Conservation (phyloP, 2,888 invertebrate species). For the Orthonychiurus folsomi region DNA sequence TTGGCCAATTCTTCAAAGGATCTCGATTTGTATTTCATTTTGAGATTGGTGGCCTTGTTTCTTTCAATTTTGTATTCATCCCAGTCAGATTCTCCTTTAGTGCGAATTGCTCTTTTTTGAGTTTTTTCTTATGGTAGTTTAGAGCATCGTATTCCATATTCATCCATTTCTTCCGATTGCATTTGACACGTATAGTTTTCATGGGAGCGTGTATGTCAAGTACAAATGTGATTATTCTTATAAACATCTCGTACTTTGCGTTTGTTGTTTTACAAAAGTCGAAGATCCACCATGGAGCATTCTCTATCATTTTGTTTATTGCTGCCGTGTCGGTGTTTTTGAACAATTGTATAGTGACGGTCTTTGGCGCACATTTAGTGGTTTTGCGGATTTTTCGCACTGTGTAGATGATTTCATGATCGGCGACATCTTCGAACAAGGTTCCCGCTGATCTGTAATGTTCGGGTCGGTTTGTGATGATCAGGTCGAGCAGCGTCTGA, state of each 20-base stretch:
- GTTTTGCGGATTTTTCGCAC: not conserved
- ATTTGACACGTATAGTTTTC: not conserved
- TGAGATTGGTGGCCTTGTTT: not conserved
- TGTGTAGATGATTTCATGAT: not conserved
- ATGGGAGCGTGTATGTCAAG: not conserved
- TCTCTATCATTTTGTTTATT: not conserved
- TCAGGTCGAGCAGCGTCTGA: not conserved
- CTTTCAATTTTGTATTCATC: not conserved
- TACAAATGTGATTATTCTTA: not conserved
- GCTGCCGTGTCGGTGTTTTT: not conserved
- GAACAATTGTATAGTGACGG: not conserved
- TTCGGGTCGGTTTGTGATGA: not conserved
- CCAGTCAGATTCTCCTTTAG: not conserved
- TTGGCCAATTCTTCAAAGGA: not conserved
- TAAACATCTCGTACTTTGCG: not conserved
- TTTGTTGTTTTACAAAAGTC: not conserved
- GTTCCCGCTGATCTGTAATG: not conserved
- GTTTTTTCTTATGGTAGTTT: not conserved
- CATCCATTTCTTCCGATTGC: not conserved
- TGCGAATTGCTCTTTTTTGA: not conserved
- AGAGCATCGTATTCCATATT: not conserved
- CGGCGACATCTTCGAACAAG: not conserved
- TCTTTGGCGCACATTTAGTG: not conserved
- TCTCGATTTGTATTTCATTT: not conserved
- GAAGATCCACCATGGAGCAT: not conserved